These are phyloP conservation scores for Calypte anna DNA, from an alignment of 2,113 vertebrate species.

Conservation along the genomic window DNA sequence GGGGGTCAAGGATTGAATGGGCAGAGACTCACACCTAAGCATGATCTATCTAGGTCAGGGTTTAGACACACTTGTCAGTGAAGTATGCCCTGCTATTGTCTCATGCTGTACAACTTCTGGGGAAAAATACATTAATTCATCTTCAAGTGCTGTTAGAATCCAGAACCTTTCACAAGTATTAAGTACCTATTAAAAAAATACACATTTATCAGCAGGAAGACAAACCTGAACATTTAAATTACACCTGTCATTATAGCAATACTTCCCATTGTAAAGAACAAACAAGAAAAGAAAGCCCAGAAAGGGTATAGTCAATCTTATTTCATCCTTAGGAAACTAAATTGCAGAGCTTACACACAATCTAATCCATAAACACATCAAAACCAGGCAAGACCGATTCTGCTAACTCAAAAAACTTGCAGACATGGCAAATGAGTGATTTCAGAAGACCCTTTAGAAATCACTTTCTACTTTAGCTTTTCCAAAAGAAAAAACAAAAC, in stretches of 20 bases:
- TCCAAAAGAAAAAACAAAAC: background rate
- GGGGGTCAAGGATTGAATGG: conserved; percentile 61
- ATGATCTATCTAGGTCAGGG: conserved; percentile 59
- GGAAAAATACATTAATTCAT: conserved; percentile 62
- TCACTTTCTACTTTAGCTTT: background rate
- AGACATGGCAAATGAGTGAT: background rate
- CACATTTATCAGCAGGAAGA: conserved; percentile 40
- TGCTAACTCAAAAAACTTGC: background rate
- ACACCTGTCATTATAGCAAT: background rate
- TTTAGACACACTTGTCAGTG: conserved; percentile 33
- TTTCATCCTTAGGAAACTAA: background rate
- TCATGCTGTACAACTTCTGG: background rate
- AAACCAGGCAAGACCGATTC: background rate
- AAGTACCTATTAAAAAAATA: conserved; percentile 63
- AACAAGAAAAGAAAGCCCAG: background rate
- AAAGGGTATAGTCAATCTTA: background rate
- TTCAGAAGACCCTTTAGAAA: conserved; percentile 11
- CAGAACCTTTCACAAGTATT: conserved; percentile 54
- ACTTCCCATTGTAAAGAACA: background rate
- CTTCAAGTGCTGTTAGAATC: conserved; percentile 38
- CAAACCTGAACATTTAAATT: conserved; percentile 35
- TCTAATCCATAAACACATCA: background rate
- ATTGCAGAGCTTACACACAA: background rate
- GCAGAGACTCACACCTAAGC: conserved; percentile 45
- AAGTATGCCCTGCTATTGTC: background rate